Percentiles rank a stretch among this genome's conserved stretches.
These are phyloP conservation scores for Parazoanthus darwini DNA, from an alignment of 92 coral and sea anemone genomes.

Conservation along the genomic window DNA sequence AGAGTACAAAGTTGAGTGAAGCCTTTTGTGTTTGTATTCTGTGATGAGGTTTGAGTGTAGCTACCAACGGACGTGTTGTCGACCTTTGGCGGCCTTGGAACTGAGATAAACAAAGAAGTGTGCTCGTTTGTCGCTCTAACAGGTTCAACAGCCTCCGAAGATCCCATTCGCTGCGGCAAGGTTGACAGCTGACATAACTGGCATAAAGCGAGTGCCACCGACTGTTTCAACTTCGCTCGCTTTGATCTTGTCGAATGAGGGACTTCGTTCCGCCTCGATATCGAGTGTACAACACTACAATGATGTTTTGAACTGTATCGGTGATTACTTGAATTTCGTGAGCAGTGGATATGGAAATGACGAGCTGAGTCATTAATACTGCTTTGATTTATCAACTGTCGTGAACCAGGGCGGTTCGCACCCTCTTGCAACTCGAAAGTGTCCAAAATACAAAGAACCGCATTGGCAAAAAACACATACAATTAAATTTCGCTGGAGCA, in stretches of 20 bases:
- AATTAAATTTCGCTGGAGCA: conserved; percentile 27
- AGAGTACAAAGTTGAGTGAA: background rate
- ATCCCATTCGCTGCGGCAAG: conserved; percentile 14
- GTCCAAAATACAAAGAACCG: background rate
- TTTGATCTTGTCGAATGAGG: conserved; percentile 18
- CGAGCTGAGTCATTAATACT: background rate
- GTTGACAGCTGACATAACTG: background rate
- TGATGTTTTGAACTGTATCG: background rate
- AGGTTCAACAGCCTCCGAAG: conserved; percentile 15
- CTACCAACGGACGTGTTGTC: background rate
- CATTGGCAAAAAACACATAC: background rate
- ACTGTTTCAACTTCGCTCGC: conserved; percentile 15
- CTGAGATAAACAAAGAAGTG: conserved; percentile 29
- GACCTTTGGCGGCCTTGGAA: conserved; percentile 13
- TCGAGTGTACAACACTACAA: background rate
- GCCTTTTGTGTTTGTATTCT: background rate
- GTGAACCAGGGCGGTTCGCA: conserved; percentile 1
- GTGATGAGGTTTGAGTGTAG: background rate
- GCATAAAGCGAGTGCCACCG: background rate
- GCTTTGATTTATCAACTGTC: background rate
- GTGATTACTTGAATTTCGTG: background rate
- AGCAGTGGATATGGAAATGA: conserved; percentile 5
- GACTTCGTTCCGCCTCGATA: background rate
- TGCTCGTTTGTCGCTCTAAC: conserved; percentile 25
- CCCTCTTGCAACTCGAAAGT: conserved; percentile 12